Evolutionary conservation across 1,140 invertebrate species (phyloP), one percentile per base, ranked within the genome.

Genomic region (Drosophila equinoxialis): DNA sequence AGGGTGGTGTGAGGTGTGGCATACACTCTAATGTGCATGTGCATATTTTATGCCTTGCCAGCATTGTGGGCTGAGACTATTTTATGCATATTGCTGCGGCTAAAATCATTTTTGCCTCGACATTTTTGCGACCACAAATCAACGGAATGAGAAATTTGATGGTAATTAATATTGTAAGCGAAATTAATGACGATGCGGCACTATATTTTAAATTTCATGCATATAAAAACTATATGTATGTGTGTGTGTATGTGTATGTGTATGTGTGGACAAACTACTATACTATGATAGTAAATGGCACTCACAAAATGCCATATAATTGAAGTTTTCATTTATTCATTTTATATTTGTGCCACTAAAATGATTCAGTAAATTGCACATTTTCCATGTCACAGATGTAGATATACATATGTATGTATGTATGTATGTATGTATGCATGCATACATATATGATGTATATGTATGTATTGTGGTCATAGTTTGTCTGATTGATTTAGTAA

Each of bases 141-240:
- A 87, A 70, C 84, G 80, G 83, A 65, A 87, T 83, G 83, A 87
- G 79, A 87, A 83, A 87, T 87, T 87, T 83, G 79, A 79, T 83
- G 84, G 83, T 89, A 87, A 87, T 87, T 87, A 87, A 87, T 87
- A 87, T 85, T 85, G 83, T 79, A 87, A 87, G 83, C 74, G 74
- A 77, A 77, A 77, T 77, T 77, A 77, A 77, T 77, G 74, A 74
- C 74, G 69, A 77, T 77, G 74, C 73, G 74, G 76, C 74, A 77
- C 74, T 70, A 45, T 64, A 66, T 42, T 59, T 59, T 37, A 59
- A 51, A 51, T 51, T 51, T 51, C 13, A 51, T 51, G 45, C 45
- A 51, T 51, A 51, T 11, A 20, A 51, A 51, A 51, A 51, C 45
- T 51, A 51, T 51, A 10, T 11, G 23, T 5, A 10, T 37, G 4